Percentiles rank a stretch among this genome's conserved stretches.
phyloP scores from a whole-genome alignment of 2,113 vertebrate species.

The Otis tarda region DNA sequence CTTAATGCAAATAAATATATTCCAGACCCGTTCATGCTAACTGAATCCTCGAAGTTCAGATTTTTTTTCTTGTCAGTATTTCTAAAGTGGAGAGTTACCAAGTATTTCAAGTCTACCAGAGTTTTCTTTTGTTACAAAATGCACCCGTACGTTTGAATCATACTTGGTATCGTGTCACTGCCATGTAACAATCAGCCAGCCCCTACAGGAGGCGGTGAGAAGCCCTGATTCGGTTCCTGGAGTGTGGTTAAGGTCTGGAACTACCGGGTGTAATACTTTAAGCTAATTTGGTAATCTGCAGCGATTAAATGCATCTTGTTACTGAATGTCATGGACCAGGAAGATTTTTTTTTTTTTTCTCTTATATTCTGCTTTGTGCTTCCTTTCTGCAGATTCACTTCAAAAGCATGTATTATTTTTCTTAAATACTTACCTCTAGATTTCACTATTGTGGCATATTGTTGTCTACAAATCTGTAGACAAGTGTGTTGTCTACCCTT shows the following conservation, averaged over 20 bases:
- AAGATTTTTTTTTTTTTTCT: no score
- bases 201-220: neutral
- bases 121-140: neutral
- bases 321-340: neutral
- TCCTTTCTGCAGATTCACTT: neutral
- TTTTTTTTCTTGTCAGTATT: neutral
- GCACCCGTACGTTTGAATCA: rapidly evolving
- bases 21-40: neutral
- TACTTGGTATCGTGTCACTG: neutral
- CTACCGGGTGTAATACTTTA: neutral
- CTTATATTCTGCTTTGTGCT: neutral
- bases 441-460: neutral
- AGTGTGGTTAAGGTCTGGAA: neutral
- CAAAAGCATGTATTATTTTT: neutral
- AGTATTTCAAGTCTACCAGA: neutral
- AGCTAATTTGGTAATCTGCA: neutral
- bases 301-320: neutral
- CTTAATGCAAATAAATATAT: neutral
- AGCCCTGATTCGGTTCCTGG: neutral
- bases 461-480: neutral
- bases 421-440: neutral
- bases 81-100: neutral
- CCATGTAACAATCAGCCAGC: rapidly evolving
- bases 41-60: neutral
- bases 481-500: neutral